phyloP scores from a whole-genome alignment of 2,888 invertebrate species.

The Microchrysa polita region DNA sequence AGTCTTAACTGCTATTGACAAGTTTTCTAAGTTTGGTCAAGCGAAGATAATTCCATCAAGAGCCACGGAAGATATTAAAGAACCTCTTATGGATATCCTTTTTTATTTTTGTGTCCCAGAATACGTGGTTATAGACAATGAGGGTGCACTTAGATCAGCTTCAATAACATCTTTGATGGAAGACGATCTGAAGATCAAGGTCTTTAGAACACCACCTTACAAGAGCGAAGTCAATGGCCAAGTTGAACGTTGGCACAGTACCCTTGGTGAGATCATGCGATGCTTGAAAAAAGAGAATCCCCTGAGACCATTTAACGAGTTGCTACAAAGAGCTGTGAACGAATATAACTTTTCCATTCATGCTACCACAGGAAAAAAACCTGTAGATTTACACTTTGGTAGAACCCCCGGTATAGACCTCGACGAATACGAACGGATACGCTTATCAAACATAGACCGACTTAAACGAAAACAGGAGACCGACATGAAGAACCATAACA shows the following conservation, averaged over 20 bases:
- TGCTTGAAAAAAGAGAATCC: neutral
- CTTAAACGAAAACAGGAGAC: conserved; percentile 35
- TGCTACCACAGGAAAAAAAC: conserved; percentile 45
- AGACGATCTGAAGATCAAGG: neutral
- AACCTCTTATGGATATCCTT: neutral
- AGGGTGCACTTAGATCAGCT: neutral
- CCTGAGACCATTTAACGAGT: neutral
- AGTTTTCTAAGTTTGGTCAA: neutral
- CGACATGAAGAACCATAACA: conserved; percentile 35
- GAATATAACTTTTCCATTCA: conserved; percentile 47
- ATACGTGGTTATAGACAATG: neutral
- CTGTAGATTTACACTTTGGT: too few relatives aligned
- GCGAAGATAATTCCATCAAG: neutral
- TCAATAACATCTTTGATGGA: neutral
- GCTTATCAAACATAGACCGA: conserved; percentile 17
- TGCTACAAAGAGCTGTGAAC: conserved; percentile 7
- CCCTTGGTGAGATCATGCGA: neutral
- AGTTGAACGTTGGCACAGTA: conserved; percentile 6
- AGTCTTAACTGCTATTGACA: conserved; percentile 3
- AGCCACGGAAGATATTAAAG: too few relatives aligned
- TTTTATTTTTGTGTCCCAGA: neutral
- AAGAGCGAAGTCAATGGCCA: conserved; percentile 10
- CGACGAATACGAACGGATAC: neutral
- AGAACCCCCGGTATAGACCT: too few relatives aligned
- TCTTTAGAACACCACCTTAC: neutral